Conservation (phyloP, 2,888 invertebrate species). For the Drosophila prolongata region DNA sequence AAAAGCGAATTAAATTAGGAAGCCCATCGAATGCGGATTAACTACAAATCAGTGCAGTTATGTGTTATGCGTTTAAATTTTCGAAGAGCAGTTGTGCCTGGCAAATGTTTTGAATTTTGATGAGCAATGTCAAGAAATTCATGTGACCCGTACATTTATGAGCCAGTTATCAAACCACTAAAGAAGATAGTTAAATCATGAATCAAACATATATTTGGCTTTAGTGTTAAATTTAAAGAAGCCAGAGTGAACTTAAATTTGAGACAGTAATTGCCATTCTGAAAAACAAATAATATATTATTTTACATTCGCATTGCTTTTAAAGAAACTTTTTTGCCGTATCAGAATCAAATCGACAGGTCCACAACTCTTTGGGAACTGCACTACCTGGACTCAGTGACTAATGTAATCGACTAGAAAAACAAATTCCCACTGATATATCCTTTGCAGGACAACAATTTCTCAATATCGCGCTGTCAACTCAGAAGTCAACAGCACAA, state of each 20-base stretch:
- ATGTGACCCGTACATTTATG: background rate
- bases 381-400: constrained; percentile 50
- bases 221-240: no score
- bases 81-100: background rate
- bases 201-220: no score
- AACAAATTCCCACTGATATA: constrained; percentile 35
- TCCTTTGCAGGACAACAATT: constrained; percentile 37
- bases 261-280: no score
- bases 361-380: constrained; percentile 8
- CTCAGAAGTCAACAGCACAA: constrained; percentile 32
- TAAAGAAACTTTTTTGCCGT: no score
- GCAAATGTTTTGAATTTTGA: constrained; percentile 19
- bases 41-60: constrained; percentile 20
- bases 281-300: no score
- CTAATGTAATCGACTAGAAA: constrained; percentile 62
- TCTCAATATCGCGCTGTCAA: constrained; percentile 36
- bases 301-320: no score
- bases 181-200: background rate
- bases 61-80: background rate
- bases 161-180: background rate
- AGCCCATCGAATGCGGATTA: constrained; percentile 23
- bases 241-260: no score
- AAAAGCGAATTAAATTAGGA: constrained; percentile 27
- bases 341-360: background rate
- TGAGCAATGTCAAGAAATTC: background rate